A percentile compares a stretch with the other conserved stretches of the same genome.
Evolutionary conservation across 2,888 invertebrate species (phyloP).

Genomic region (Lepidochrysops patricia): DNA sequence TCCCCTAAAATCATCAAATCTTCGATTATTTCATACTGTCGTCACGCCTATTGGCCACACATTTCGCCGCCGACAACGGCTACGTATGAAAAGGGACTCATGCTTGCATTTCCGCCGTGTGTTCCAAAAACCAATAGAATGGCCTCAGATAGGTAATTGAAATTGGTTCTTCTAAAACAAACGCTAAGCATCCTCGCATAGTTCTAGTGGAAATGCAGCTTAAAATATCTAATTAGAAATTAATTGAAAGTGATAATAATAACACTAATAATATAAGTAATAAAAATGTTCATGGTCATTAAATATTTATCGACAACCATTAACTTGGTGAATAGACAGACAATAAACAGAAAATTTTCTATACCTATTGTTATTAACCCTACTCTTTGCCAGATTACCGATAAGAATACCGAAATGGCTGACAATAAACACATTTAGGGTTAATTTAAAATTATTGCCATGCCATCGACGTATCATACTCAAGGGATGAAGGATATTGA

Average conservation of each 20-base stretch:
- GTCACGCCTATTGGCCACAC: too few species aligned
- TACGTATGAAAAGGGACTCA: too few species aligned
- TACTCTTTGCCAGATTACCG: background rate
- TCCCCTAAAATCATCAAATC: too few species aligned
- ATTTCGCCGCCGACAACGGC: too few species aligned
- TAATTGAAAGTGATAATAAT: background rate
- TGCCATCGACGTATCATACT: constrained; percentile 1
- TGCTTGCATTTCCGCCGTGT: too few species aligned
- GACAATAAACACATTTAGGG: constrained; percentile 9
- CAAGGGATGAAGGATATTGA: background rate
- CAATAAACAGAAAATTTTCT: background rate
- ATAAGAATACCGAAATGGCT: constrained; percentile 4
- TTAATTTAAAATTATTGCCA: constrained; percentile 10
- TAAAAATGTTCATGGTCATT: background rate
- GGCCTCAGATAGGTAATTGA: too few species aligned
- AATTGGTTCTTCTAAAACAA: too few species aligned
- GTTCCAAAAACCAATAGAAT: too few species aligned
- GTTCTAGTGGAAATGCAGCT: too few species aligned
- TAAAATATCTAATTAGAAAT: too few species aligned
- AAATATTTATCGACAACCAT: background rate
- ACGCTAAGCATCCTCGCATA: too few species aligned
- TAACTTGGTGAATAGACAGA: background rate
- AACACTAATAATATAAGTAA: background rate
- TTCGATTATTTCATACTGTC: too few species aligned
- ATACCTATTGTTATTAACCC: constrained; percentile 5